phyloP scores from a whole-genome alignment of 1,140 invertebrate species.

The Lepidurus couesii region DNA sequence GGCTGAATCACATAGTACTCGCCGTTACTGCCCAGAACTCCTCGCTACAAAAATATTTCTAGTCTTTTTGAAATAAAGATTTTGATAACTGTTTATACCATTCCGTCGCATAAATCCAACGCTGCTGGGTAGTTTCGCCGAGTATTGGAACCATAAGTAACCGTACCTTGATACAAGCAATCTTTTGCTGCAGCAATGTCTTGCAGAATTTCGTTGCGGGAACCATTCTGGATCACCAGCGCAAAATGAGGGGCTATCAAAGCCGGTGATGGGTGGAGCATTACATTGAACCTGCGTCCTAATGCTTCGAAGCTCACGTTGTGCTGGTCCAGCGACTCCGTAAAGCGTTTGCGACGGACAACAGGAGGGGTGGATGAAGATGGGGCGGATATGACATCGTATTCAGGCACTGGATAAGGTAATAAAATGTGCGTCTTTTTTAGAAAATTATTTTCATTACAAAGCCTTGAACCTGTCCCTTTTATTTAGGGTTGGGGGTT shows the following conservation, averaged over 20 bases:
- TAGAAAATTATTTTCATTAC: neutral
- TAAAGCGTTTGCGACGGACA: constrained; percentile 1
- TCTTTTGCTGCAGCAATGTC: neutral
- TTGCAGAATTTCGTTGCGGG: neutral
- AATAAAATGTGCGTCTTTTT: neutral
- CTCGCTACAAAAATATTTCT: neutral
- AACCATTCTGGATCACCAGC: constrained; percentile 22
- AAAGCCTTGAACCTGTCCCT: neutral
- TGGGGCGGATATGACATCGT: constrained; percentile 17
- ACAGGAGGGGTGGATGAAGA: neutral
- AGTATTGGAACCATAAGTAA: neutral
- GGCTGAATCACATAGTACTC: neutral
- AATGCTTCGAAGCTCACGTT: constrained; percentile 11
- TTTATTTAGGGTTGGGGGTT: neutral
- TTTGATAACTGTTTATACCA: constrained; percentile 23
- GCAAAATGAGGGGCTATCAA: constrained; percentile 30
- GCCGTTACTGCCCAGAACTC: neutral
- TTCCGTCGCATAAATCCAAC: constrained; percentile 28
- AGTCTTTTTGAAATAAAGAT: neutral
- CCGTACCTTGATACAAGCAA: constrained; percentile 25
- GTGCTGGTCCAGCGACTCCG: neutral
- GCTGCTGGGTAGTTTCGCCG: constrained; percentile 20
- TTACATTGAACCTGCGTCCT: neutral
- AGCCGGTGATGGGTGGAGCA: constrained; percentile 16
- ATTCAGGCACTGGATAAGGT: neutral